Percentiles rank a stretch among this genome's conserved stretches.
phyloP scores from a whole-genome alignment of 2,888 invertebrate species.

The Silvanus unidentatus region DNA sequence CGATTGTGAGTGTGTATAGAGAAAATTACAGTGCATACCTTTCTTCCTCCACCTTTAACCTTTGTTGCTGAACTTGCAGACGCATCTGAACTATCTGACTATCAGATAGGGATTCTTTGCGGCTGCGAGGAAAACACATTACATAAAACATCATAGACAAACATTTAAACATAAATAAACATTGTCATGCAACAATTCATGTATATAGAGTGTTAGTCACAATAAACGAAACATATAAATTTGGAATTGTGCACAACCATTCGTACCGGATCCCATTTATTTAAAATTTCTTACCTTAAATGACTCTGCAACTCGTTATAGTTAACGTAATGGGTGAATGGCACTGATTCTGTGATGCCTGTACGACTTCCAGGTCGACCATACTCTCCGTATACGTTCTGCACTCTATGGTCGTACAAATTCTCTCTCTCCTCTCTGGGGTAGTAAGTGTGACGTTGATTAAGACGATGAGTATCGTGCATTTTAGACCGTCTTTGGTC shows the following conservation, averaged over 20 bases:
- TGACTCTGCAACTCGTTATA: conserved; percentile 81
- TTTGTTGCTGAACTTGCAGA: conserved; percentile 70
- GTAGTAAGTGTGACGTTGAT: conserved; percentile 54
- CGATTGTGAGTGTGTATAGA: conserved; percentile 3
- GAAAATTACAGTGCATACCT: conserved; percentile 53
- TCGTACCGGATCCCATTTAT: no score
- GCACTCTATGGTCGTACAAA: conserved; percentile 44
- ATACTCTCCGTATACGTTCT: conserved; percentile 40
- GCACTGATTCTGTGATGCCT: conserved; percentile 50
- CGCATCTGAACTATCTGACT: conserved; percentile 78
- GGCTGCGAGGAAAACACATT: conserved; percentile 47
- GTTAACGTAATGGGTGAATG: conserved; percentile 71
- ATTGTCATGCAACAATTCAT: conserved; percentile 30
- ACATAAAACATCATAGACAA: conserved; percentile 12
- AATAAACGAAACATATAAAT: conserved; percentile 11
- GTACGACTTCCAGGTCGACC: conserved; percentile 52
- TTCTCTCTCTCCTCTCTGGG: conserved; percentile 52
- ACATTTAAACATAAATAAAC: not conserved
- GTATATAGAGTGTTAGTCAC: conserved; percentile 35
- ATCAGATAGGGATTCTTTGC: conserved; percentile 69
- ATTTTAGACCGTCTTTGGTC: conserved; percentile 36
- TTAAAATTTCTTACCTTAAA: conserved; percentile 58
- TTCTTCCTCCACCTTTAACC: conserved; percentile 76
- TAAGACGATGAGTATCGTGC: conserved; percentile 54
- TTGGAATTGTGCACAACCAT: conserved; percentile 30